Conservation (phyloP, 2,113 vertebrate genomes). For the Cyanistes caeruleus region DNA sequence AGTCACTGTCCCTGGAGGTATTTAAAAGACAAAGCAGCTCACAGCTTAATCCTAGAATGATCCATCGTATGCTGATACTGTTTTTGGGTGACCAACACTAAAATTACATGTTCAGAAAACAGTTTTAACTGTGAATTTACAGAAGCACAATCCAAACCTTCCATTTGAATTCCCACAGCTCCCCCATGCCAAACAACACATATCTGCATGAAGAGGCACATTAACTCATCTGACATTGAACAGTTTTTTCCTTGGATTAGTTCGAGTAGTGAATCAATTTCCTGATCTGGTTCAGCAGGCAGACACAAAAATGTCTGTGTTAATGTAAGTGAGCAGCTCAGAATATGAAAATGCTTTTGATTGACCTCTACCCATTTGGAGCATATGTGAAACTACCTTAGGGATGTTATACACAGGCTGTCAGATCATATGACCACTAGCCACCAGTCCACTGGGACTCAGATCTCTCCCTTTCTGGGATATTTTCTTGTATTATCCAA, state of each 20-base stretch:
- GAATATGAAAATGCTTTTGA: constrained; percentile 4
- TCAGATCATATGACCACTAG: not conserved
- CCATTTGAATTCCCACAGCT: not conserved
- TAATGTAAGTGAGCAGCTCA: not conserved
- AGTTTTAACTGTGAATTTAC: not conserved
- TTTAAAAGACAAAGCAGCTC: not conserved
- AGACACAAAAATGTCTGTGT: not conserved
- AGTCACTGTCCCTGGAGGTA: not conserved
- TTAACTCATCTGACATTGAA: not conserved
- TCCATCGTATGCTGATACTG: not conserved
- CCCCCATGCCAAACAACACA: not conserved
- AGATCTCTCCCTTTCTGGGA: not conserved
- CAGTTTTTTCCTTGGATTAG: not conserved
- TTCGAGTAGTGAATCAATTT: not conserved
- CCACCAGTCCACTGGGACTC: not conserved
- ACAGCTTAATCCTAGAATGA: not conserved
- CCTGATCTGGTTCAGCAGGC: constrained; percentile 3
- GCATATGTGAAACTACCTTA: not conserved
- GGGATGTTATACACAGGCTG: not conserved
- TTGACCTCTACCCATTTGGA: not conserved
- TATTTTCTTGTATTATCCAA: not conserved
- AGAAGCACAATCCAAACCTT: not conserved
- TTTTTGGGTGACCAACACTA: not conserved
- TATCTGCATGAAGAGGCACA: not conserved
- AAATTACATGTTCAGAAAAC: not conserved